Base-by-base conservation (phyloP, 2,888 invertebrate species). In the Drosophila cracens region DNA sequence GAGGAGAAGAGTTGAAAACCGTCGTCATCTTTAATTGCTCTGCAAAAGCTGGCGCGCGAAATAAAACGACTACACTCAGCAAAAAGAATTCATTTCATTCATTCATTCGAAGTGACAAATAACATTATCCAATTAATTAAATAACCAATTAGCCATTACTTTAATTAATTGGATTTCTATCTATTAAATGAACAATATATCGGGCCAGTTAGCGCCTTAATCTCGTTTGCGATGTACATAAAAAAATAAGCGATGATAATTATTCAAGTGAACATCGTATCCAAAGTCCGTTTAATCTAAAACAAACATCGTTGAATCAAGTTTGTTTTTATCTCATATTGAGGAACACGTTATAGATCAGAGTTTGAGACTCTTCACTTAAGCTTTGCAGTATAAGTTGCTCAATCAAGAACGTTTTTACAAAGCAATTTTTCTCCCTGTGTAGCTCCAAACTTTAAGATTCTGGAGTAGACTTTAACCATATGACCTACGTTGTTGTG, bases 11-110 rank as follows among this genome's bases (percentile, higher is more conserved):
- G 46, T 25, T 10, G 11, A 61, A 49, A 54, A 21, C 33, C 34
- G 31, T 33, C 51, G 40, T 60, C 49, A 60, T 70, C 40, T 70
- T 51, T 56, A 70, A 70, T 59, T 53, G 58, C 29, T 63, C 34
- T 40, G 43, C 49, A 63, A 33, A 38, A 25, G 27, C 11, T 34
- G 60, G 11, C 7, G 34, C 25, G 2, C 6, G 33, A 25, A 62
- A 51, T 13, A 16, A 25, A 60, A 25, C 2, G 4, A 38, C 1
- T 70, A 63, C 62, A 63, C 54, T 76, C n/a, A 51, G 63, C 54
- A 34, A 69, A 76, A 63, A 58, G n/a, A 40, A 57, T 40, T 3
- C n/a, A 11, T 10, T 31, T 31, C 10, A 10, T 31, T 31, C 5
- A 13, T 8, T 11, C 16, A 40, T 38, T n/a, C 33, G 4, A 16